Conservation (phyloP, 2,888 invertebrate genomes). For the Meiosimyza platycephala region DNA sequence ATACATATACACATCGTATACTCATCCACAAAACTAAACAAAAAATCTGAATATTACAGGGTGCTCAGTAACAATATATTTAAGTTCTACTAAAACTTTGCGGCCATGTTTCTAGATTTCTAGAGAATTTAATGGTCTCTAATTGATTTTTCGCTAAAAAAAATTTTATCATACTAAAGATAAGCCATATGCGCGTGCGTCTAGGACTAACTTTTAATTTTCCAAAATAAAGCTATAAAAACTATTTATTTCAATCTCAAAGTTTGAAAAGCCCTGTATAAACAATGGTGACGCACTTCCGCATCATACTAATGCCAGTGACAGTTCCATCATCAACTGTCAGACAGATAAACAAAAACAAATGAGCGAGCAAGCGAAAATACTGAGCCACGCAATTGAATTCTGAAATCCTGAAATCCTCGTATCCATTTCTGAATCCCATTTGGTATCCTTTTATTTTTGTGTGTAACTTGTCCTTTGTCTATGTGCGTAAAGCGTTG, state of each 20-base stretch:
- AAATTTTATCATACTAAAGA: no score
- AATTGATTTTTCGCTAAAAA: no score
- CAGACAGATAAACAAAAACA: not conserved
- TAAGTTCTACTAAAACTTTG: no score
- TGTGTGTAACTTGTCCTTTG: slow-evolving; percentile 30
- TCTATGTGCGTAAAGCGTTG: slow-evolving; percentile 41
- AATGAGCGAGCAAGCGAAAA: slow-evolving; percentile 8
- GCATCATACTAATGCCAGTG: slow-evolving; percentile 29
- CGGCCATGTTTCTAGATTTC: not conserved
- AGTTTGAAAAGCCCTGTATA: no score
- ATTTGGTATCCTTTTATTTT: slow-evolving; percentile 45
- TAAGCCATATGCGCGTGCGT: no score
- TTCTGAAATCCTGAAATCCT: slow-evolving; percentile 45
- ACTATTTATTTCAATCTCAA: no score
- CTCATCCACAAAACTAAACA: not conserved
- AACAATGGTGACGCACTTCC: not conserved
- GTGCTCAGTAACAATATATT: no score
- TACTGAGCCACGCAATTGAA: slow-evolving; percentile 33
- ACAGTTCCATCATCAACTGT: slow-evolving; percentile 29
- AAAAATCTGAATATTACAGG: not conserved
- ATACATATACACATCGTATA: slow-evolving; percentile 28
- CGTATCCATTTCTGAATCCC: slow-evolving; percentile 51
- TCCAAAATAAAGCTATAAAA: no score
- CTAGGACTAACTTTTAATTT: no score
- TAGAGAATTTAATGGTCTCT: no score